These are phyloP conservation scores for Colletes latitarsis DNA, from an alignment of 1,140 invertebrate genomes.

Conservation along the genomic window DNA sequence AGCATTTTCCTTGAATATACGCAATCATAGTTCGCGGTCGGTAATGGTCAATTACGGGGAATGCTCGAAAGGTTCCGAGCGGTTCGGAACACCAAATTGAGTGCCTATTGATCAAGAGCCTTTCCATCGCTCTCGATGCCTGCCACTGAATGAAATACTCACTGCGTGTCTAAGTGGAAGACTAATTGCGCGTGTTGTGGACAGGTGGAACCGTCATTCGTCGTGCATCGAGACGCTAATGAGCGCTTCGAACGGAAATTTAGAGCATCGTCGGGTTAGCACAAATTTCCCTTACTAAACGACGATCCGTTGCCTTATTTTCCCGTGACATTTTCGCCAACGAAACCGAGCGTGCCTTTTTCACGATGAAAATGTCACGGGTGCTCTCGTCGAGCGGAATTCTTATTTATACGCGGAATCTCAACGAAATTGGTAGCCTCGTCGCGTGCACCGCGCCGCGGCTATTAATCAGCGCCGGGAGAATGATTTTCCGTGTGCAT, in stretches of 20 bases:
- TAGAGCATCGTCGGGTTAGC: conserved; percentile 7
- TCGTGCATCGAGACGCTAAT: conserved; percentile 53
- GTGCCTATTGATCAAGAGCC: conserved; percentile 64
- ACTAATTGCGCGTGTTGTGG: conserved; percentile 62
- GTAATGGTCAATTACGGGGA: conserved; percentile 57
- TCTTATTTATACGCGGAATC: neutral
- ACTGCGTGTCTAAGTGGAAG: conserved; percentile 62
- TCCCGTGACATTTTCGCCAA: neutral
- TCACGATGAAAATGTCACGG: conserved; percentile 16
- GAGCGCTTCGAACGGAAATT: conserved; percentile 45
- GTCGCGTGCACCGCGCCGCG: too few species aligned
- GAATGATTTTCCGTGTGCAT: neutral
- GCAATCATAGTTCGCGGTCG: conserved; percentile 46
- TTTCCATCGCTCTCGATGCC: conserved; percentile 60
- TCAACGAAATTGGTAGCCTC: too few species aligned
- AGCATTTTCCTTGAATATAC: conserved; percentile 54
- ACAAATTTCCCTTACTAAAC: neutral
- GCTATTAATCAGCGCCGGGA: too few species aligned
- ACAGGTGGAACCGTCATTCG: conserved; percentile 66
- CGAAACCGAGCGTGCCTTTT: neutral
- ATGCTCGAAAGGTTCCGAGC: conserved; percentile 44
- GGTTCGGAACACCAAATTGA: conserved; percentile 60
- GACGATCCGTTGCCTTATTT: too few species aligned
- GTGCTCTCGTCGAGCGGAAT: too few species aligned
- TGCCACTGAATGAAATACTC: conserved; percentile 59